phyloP scores from a whole-genome alignment of 2,113 vertebrate genomes.

The Corvus moneduloides region DNA sequence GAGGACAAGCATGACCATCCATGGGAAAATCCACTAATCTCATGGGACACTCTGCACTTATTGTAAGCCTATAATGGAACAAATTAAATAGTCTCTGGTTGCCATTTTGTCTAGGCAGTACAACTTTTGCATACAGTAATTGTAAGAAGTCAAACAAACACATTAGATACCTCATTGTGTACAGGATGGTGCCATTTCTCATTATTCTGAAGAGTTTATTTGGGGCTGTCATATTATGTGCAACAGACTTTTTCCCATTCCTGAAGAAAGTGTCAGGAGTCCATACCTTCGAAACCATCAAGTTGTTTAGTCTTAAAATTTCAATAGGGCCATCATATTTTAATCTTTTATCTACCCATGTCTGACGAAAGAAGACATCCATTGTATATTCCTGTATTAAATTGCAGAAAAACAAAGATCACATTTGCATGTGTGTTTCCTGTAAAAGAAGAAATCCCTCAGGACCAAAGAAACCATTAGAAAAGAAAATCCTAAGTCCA shows the following conservation, averaged over 20 bases:
- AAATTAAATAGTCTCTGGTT: conserved; percentile 65
- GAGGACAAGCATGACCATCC: conserved; percentile 97
- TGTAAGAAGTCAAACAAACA: conserved; percentile 13
- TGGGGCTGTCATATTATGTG: conserved; percentile 98
- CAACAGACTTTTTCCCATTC: conserved; percentile 96
- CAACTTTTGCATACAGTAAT: conserved; percentile 45
- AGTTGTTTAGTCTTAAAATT: conserved; percentile 95
- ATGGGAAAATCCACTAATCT: conserved; percentile 98
- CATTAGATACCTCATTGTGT: conserved; percentile 92
- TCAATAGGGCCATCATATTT: conserved; percentile 94
- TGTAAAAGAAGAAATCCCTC: conserved; percentile 1
- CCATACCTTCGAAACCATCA: conserved; percentile 99
- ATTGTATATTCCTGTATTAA: conserved; percentile 93
- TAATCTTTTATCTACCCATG: conserved; percentile 94
- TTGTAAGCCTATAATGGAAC: conserved; percentile 87
- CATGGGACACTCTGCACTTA: conserved; percentile 98
- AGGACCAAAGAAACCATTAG: conserved; percentile 19
- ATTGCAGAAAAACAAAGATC: conserved; percentile 40
- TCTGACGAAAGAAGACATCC: conserved; percentile 99
- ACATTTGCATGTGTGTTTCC: background rate
- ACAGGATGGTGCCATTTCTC: conserved; percentile 98
- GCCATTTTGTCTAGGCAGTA: conserved; percentile 48
- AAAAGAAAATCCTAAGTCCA: conserved; percentile 32
- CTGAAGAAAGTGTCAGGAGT: conserved; percentile 99
- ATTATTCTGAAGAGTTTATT: conserved; percentile 99